Evolutionary conservation across 1,140 invertebrate species (phyloP).

Genomic region (Cephus cinctus): DNA sequence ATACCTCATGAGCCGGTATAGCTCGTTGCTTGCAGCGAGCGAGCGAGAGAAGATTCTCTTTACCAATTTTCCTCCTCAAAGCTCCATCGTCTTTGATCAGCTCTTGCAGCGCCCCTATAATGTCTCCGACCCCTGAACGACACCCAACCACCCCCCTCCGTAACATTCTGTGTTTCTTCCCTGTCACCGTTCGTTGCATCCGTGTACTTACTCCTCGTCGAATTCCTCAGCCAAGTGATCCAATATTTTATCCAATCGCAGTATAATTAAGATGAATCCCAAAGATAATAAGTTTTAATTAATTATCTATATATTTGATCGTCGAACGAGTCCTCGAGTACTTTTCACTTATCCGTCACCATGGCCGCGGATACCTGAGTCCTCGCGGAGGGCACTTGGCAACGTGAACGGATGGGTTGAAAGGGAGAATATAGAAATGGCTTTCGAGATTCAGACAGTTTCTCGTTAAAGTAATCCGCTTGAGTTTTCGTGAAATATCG

Average conservation of each 20-base stretch:
- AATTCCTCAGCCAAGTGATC: neutral
- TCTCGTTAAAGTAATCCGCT: no score
- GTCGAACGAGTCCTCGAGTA: neutral
- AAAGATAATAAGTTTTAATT: neutral
- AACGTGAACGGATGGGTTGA: no score
- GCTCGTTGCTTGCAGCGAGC: neutral
- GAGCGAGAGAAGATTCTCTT: slow-evolving; percentile 41
- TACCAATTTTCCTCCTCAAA: slow-evolving; percentile 55
- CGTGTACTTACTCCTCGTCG: neutral
- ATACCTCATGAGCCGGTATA: neutral
- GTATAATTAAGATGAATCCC: neutral
- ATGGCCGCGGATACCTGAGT: no score
- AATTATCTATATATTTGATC: neutral
- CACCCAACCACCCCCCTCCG: neutral
- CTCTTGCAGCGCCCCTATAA: slow-evolving; percentile 46
- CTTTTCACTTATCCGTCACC: no score
- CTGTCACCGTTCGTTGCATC: neutral
- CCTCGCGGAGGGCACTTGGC: no score
- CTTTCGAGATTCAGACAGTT: no score
- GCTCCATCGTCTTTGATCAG: slow-evolving; percentile 55
- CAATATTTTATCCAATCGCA: neutral
- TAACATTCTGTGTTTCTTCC: neutral
- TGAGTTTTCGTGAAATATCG: no score
- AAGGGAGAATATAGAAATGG: no score
- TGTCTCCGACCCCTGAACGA: slow-evolving; percentile 24